Conservation (phyloP, 92 coral and sea anemone genomes). For the Zoanthus sansibaricus region DNA sequence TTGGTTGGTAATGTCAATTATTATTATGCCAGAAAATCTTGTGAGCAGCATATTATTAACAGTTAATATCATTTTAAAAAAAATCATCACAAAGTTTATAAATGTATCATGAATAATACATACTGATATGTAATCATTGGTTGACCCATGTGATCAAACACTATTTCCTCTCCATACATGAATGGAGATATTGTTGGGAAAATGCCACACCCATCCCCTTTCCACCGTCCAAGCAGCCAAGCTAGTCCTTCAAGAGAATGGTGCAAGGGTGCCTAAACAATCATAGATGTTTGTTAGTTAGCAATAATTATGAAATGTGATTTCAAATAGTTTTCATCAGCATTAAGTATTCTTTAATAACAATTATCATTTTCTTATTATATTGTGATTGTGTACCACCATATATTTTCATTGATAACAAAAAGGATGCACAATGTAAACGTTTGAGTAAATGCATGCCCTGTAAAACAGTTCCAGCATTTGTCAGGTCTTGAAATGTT, state of each 20-base stretch:
- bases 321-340: not conserved
- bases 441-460: too few relatives aligned
- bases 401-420: too few relatives aligned
- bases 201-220: slow-evolving; percentile 92
- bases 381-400: too few relatives aligned
- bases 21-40: too few relatives aligned
- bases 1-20: too few relatives aligned
- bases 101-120: slow-evolving; percentile 14
- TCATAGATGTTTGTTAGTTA: not conserved
- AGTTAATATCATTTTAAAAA: too few relatives aligned
- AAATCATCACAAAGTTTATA: too few relatives aligned
- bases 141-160: slow-evolving; percentile 82
- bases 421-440: too few relatives aligned
- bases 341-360: not conserved
- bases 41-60: too few relatives aligned
- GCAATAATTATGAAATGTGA: not conserved
- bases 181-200: slow-evolving; percentile 92
- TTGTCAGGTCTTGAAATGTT: too few relatives aligned
- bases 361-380: too few relatives aligned
- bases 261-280: slow-evolving; percentile 67
- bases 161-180: slow-evolving; percentile 81
- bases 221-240: slow-evolving; percentile 96
- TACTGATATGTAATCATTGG: slow-evolving; percentile 91
- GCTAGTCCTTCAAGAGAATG: slow-evolving; percentile 72
- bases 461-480: too few relatives aligned